Base-by-base conservation (phyloP, 2,113 vertebrate species). In the Misgurnus mizolepis region DNA sequence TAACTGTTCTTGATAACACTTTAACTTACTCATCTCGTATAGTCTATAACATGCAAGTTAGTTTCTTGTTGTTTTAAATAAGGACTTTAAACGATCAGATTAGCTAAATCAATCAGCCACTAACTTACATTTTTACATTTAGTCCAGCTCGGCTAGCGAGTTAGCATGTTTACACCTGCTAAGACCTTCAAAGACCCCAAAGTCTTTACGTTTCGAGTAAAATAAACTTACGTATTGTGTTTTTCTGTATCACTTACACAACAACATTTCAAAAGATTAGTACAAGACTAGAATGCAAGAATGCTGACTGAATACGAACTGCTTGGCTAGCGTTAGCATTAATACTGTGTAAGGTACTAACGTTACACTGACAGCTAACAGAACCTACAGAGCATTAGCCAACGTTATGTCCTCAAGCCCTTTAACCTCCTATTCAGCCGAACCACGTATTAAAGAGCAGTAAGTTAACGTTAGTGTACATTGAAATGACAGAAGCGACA, bases 161-260 rank as follows among this genome's bases (percentile, higher is more conserved):
- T 7, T 67, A 67, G 62, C 61, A 66, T 76, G 74, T 76, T 76
- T 77, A 55, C 60, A 58, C n/a, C 6, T 14, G 70, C 39, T 45
- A 22, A 43, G n/a, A 47, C 56, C 27, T 66, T 66, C 61, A 76
- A 76, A 76, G 47, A 40, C 34, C 55, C 4, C 34, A 77, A 77
- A 55, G 62, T 66, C 61, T 45, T 75, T 17, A 7, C 6, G 0
- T 18, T 76, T 66, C 27, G 17, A 43, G 5, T 34, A 3, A 50
- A 53, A 66, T 22, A 0, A 53, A 3, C 41, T 39, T 62, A 47
- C 7, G 27, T 0, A 39, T 11, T 7, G n/a, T n/a, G 17, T 47
- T 10, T 64, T 15, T n/a, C 62, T 34, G 3, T 27, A 34, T 50
- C 62, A 17, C 27, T 75, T 39, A 64, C 22, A 7, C 22, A 34